phyloP scores from a whole-genome alignment of 2,888 invertebrate species.

The Eupithecia subumbrata region DNA sequence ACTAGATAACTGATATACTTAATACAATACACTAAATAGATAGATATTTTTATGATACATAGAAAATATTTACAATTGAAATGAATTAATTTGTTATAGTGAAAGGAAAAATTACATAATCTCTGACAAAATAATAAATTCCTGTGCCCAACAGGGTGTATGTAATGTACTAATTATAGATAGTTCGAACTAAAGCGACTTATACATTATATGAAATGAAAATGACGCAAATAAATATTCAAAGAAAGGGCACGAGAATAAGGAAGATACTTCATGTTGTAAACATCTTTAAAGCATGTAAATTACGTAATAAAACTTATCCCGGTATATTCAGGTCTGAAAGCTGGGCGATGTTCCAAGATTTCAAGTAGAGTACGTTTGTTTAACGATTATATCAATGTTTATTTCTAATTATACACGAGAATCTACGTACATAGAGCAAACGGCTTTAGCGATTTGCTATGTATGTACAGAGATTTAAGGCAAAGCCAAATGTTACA shows the following conservation, averaged over 20 bases:
- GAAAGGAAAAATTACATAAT: too few relatives aligned
- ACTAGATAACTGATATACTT: too few relatives aligned
- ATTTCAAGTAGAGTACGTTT: slow-evolving; percentile 6
- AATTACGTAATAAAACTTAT: slow-evolving; percentile 20
- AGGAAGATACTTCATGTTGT: not conserved
- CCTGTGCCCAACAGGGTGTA: too few relatives aligned
- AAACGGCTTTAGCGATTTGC: not conserved
- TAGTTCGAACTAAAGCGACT: too few relatives aligned
- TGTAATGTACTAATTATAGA: too few relatives aligned
- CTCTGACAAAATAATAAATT: too few relatives aligned
- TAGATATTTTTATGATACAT: too few relatives aligned
- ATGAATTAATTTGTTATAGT: too few relatives aligned
- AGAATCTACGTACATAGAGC: not conserved
- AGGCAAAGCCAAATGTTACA: not conserved
- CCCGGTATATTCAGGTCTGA: slow-evolving; percentile 20
- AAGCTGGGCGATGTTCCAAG: slow-evolving; percentile 45
- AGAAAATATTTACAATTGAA: too few relatives aligned
- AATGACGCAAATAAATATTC: not conserved
- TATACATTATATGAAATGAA: too few relatives aligned
- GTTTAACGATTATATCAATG: slow-evolving; percentile 7
- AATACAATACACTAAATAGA: too few relatives aligned
- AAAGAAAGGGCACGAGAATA: slow-evolving; percentile 7
- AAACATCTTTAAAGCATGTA: slow-evolving; percentile 1
- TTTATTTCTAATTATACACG: slow-evolving; percentile 5
- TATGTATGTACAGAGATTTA: not conserved